phyloP scores from a whole-genome alignment of 2,797 vertebrate genomes.

The Balearica regulorum region DNA sequence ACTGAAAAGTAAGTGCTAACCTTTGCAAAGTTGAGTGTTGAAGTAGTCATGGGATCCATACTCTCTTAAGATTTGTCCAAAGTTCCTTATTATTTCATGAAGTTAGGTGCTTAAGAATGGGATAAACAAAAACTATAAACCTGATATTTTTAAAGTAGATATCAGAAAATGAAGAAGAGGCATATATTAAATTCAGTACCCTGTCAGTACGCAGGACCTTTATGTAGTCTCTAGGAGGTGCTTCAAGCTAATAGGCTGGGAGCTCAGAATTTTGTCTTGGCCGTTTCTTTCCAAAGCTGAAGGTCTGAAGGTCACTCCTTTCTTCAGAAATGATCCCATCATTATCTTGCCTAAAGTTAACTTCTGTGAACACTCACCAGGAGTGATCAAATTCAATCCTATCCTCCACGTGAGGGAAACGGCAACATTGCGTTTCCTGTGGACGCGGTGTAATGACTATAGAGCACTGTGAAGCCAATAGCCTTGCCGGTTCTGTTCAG shows the following conservation, averaged over 20 bases:
- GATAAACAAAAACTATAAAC: not conserved
- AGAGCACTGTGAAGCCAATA: not conserved
- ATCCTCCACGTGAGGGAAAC: not conserved
- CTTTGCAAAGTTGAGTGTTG: not conserved
- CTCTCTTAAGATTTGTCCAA: not conserved
- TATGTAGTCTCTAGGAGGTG: not conserved
- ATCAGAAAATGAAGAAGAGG: not conserved
- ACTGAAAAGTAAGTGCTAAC: not conserved
- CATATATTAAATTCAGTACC: not conserved
- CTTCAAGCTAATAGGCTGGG: not conserved
- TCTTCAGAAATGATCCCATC: not conserved
- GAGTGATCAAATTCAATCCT: not conserved
- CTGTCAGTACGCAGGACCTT: not conserved
- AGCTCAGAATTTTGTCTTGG: not conserved
- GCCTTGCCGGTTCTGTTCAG: not conserved
- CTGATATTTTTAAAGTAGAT: not conserved
- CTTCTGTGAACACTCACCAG: not conserved
- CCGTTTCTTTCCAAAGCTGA: not conserved
- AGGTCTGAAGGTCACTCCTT: not conserved
- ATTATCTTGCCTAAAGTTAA: not conserved
- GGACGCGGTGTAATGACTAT: rapidly evolving
- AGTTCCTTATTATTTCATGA: not conserved
- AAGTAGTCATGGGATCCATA: not conserved
- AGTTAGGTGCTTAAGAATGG: not conserved
- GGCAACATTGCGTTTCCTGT: not conserved